A percentile compares a stretch with the other conserved stretches of the same genome.
phyloP scores from a whole-genome alignment of 2,797 vertebrate species.

The Podarcis siculus region DNA sequence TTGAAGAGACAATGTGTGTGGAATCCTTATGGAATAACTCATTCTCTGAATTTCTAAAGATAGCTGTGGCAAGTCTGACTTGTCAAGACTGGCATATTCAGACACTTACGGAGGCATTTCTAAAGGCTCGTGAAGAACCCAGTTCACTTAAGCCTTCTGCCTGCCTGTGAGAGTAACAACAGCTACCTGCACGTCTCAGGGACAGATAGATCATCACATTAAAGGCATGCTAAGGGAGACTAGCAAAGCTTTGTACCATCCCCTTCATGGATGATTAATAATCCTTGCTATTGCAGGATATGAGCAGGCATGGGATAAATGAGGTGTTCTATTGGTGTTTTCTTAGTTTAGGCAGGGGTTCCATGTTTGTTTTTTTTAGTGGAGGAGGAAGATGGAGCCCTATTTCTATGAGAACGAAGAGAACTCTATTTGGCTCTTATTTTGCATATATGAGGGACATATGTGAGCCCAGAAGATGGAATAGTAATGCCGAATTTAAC shows the following conservation, averaged over 20 bases:
- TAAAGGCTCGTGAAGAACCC: neutral
- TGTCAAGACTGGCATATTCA: too few species aligned
- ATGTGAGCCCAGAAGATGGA: neutral
- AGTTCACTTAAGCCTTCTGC: neutral
- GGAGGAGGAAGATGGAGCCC: too few species aligned
- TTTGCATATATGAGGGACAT: neutral
- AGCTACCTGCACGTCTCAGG: neutral
- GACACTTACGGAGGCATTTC: neutral
- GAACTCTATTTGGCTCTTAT: neutral
- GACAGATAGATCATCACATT: neutral
- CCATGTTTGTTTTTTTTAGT: too few species aligned
- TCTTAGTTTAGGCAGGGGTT: neutral
- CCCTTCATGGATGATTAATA: neutral
- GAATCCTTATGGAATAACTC: too few species aligned
- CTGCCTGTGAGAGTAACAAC: neutral
- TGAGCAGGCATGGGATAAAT: neutral
- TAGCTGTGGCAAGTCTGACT: too few species aligned
- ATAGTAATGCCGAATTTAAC: neutral
- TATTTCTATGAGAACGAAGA: neutral
- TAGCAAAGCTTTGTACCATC: neutral
- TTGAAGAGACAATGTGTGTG: neutral
- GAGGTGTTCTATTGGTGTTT: neutral
- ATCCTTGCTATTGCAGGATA: neutral
- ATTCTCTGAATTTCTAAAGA: neutral
- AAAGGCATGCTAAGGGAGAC: too few species aligned